phyloP scores from a whole-genome alignment of 1,140 invertebrate genomes.

The Conus betulinus region DNA sequence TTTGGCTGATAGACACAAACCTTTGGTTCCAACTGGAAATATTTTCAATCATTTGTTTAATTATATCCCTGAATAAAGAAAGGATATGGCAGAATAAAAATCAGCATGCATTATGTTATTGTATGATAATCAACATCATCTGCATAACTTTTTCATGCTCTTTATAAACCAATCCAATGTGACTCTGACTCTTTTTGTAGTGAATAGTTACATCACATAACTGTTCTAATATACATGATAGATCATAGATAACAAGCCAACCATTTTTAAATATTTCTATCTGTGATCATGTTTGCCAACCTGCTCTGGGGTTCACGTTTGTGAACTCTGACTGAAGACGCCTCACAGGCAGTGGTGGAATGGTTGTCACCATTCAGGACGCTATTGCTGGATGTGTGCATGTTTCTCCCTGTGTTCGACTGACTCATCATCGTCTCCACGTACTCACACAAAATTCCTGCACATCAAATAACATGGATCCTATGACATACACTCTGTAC shows the following conservation, averaged over 20 bases:
- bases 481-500: no score
- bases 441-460: background rate
- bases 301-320: slow-evolving; percentile 41
- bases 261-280: background rate
- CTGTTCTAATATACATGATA: no score
- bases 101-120: background rate
- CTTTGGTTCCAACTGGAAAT: no score
- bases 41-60: no score
- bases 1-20: no score
- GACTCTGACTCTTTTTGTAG: background rate
- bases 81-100: no score
- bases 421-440: slow-evolving; percentile 19
- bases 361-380: slow-evolving; percentile 4
- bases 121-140: background rate
- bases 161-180: background rate
- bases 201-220: background rate
- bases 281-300: background rate
- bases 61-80: no score
- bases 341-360: background rate
- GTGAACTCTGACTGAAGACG: slow-evolving; percentile 7
- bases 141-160: background rate
- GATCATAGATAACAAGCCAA: no score
- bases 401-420: background rate
- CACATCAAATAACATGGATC: background rate
- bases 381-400: slow-evolving; percentile 1